A percentile compares a stretch with the other conserved stretches of the same genome.
phyloP scores from a whole-genome alignment of 2,113 vertebrate genomes.

The Elachura formosa region DNA sequence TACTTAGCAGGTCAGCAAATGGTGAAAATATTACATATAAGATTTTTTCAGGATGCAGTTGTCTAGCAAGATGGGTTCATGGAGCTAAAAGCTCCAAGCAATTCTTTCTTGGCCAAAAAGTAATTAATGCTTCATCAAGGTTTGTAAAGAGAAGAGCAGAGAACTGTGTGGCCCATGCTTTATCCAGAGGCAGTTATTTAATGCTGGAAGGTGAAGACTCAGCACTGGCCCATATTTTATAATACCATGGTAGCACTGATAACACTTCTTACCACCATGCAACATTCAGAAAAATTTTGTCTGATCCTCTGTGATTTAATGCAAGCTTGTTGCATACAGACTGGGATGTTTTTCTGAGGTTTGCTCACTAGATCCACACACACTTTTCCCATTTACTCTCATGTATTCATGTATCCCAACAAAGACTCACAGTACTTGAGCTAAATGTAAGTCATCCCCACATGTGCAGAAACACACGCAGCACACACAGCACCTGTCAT shows the following conservation, averaged over 20 bases:
- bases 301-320: background rate
- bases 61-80: background rate
- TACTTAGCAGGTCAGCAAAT: background rate
- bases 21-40: background rate
- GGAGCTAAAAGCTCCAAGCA: background rate
- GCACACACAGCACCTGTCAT: background rate
- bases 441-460: rapidly evolving
- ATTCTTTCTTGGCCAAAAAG: background rate
- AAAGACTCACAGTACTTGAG: background rate
- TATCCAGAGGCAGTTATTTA: background rate
- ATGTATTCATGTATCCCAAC: background rate
- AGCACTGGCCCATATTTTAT: background rate
- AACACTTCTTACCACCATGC: background rate
- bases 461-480: background rate
- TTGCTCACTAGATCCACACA: background rate
- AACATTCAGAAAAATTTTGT: background rate
- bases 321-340: background rate
- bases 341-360: background rate
- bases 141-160: background rate
- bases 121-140: background rate
- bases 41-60: background rate
- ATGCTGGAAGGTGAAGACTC: background rate
- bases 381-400: background rate
- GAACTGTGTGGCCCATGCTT: rapidly evolving
- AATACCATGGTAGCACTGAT: background rate